Percentiles rank a stretch among this genome's conserved stretches.
These are phyloP conservation scores for Tragelaphus strepsiceros DNA, from an alignment of 2,113 vertebrate genomes.

Conservation along the genomic window DNA sequence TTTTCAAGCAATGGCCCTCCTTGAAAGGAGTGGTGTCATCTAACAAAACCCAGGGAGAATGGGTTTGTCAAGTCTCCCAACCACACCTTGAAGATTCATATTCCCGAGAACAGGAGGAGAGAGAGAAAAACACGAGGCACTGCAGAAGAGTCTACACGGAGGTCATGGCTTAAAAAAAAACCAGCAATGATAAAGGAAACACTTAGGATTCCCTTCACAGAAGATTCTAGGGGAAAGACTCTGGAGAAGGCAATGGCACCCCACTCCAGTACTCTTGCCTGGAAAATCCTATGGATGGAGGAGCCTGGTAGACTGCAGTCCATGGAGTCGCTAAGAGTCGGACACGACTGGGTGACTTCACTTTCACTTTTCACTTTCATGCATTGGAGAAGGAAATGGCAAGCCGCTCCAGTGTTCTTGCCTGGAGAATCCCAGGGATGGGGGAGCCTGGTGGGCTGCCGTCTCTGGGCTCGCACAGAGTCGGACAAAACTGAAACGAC, in stretches of 20 bases:
- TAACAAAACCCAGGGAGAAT: background rate
- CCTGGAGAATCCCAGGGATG: no score
- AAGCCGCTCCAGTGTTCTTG: no score
- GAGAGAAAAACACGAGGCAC: background rate
- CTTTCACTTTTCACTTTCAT: no score
- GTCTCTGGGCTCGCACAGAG: no score
- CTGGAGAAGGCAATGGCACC: background rate
- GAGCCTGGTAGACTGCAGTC: no score
- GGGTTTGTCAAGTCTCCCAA: background rate
- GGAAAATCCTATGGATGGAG: no score
- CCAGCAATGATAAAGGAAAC: background rate
- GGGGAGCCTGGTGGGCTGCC: no score
- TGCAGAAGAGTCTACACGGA: no score
- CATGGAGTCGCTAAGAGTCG: no score
- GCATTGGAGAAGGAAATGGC: no score
- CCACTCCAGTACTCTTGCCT: no score
- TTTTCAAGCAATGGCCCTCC: background rate
- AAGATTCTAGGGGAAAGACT: background rate
- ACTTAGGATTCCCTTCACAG: background rate
- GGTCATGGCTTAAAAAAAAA: background rate
- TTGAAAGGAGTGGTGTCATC: background rate
- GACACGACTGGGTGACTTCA: fast-evolving
- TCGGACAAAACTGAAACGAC: no score
- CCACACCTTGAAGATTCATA: background rate
- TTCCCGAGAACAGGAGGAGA: background rate